Percentiles rank a stretch among this genome's conserved stretches.
Conservation (phyloP, 1,140 invertebrate genomes). For the Sipha flava region DNA sequence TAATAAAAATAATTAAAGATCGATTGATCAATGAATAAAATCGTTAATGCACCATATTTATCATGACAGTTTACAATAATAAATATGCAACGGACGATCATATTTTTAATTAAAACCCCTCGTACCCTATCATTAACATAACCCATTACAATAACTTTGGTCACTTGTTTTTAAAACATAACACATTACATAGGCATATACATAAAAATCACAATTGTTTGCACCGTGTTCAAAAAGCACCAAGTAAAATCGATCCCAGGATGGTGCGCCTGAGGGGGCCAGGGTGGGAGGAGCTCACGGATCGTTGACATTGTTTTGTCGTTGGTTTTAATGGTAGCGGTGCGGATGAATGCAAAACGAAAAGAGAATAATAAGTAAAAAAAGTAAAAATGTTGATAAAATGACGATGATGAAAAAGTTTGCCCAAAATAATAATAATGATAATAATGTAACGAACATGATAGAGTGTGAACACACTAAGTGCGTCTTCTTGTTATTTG, state of each 20-base stretch:
- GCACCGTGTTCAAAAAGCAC: not conserved
- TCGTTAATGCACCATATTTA: too few relatives aligned
- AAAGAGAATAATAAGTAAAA: conserved; percentile 18
- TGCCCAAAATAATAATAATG: not conserved
- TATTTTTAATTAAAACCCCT: not conserved
- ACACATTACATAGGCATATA: not conserved
- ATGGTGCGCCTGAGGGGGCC: not conserved
- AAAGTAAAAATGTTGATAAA: not conserved
- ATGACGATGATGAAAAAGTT: not conserved
- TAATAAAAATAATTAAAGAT: too few relatives aligned
- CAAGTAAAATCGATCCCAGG: conserved; percentile 17
- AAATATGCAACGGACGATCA: not conserved
- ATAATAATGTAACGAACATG: not conserved
- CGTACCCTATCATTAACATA: not conserved
- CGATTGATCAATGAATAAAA: too few relatives aligned
- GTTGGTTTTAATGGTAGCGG: not conserved
- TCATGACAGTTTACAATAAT: not conserved
- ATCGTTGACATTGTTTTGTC: conserved; percentile 21
- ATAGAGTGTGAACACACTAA: not conserved
- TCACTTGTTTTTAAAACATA: not conserved
- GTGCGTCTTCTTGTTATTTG: not conserved
- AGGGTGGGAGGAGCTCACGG: conserved; percentile 23
- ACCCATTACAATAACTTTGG: not conserved
- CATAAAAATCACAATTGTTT: not conserved
- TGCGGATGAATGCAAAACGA: not conserved